Conservation (phyloP, 2,113 vertebrate species). For the Falco punctatus region DNA sequence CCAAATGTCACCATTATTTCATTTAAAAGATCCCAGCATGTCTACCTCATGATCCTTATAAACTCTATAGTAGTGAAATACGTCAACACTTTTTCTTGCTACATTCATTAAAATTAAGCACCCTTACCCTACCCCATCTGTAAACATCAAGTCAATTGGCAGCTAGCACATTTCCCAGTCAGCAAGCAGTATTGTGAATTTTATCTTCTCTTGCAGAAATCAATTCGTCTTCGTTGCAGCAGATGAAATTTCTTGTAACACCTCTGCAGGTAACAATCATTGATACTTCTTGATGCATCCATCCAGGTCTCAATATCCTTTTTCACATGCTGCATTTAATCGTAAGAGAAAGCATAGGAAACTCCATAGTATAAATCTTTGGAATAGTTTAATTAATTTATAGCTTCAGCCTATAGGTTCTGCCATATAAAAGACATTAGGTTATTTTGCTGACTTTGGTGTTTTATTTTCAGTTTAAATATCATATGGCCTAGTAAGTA, state of each 20-base stretch:
- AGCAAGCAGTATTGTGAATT: slow-evolving; percentile 96
- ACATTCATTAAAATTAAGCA: slow-evolving; percentile 81
- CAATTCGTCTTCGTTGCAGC: slow-evolving; percentile 97
- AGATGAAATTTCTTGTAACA: slow-evolving; percentile 98
- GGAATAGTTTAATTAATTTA: slow-evolving; percentile 56
- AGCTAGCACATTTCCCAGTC: slow-evolving; percentile 85
- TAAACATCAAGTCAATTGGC: slow-evolving; percentile 82
- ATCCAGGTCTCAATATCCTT: slow-evolving; percentile 86
- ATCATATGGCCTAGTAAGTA: slow-evolving; percentile 48
- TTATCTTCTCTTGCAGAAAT: slow-evolving; percentile 98
- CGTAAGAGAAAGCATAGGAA: slow-evolving; percentile 71
- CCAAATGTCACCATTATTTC: slow-evolving; percentile 71
- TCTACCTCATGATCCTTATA: slow-evolving; percentile 75
- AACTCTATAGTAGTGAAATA: slow-evolving; percentile 63
- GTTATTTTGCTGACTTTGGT: slow-evolving; percentile 71
- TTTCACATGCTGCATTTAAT: slow-evolving; percentile 82
- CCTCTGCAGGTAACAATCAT: slow-evolving; percentile 95
- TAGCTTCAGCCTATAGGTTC: slow-evolving; percentile 56
- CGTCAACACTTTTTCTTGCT: slow-evolving; percentile 73
- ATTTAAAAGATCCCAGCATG: slow-evolving; percentile 78
- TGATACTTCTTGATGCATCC: slow-evolving; percentile 90
- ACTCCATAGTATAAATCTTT: slow-evolving; percentile 54
- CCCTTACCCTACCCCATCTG: slow-evolving; percentile 75
- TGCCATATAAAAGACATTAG: slow-evolving; percentile 45
- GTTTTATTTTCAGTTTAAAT: slow-evolving; percentile 68